phyloP scores from a whole-genome alignment of 2,113 vertebrate genomes.

The Macrotus californicus region DNA sequence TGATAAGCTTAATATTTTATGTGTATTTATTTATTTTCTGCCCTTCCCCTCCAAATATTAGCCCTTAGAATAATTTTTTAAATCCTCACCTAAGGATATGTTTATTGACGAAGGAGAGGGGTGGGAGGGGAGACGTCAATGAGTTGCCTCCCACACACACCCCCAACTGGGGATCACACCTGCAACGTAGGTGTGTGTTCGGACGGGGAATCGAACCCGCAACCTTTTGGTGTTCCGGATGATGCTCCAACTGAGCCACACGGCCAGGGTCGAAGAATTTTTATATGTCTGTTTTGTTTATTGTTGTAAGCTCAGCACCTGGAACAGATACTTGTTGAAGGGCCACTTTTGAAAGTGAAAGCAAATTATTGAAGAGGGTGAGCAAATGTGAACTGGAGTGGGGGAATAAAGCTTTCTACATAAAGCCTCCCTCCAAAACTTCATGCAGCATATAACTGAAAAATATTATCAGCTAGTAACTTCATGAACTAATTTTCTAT shows the following conservation, averaged over 20 bases:
- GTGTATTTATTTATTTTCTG: background rate
- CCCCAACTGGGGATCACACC: no score
- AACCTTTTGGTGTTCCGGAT: no score
- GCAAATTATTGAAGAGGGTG: background rate
- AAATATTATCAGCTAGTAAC: constrained; percentile 35
- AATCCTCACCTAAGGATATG: no score
- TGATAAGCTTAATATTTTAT: background rate
- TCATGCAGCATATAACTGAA: background rate
- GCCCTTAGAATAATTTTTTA: background rate
- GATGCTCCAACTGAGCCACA: no score
- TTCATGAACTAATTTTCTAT: constrained; percentile 27
- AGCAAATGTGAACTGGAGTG: constrained; percentile 16
- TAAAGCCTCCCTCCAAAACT: background rate
- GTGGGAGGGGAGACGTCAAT: no score
- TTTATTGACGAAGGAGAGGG: no score
- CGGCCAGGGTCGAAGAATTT: no score
- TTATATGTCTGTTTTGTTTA: background rate
- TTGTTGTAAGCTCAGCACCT: background rate
- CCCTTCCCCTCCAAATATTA: background rate
- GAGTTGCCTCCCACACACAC: no score
- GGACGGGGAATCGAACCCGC: no score
- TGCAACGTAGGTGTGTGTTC: no score
- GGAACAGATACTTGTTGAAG: constrained; percentile 19
- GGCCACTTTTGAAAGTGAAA: constrained; percentile 16
- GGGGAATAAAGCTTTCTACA: background rate